A percentile compares a stretch with the other conserved stretches of the same genome.
phyloP scores from a whole-genome alignment of 1,140 invertebrate genomes.

The Bactericera cockerelli region DNA sequence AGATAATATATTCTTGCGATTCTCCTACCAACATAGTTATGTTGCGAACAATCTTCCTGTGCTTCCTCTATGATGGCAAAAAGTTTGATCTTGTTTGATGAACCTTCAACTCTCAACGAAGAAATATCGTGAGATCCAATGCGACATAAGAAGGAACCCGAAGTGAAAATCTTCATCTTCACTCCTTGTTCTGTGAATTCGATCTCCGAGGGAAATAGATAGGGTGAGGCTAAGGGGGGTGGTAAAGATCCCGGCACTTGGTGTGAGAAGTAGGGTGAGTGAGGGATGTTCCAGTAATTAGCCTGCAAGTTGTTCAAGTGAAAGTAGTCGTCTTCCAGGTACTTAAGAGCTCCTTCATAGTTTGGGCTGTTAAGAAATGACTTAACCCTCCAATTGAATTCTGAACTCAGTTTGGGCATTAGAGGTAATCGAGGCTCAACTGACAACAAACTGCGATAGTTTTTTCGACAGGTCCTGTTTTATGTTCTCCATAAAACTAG shows the following conservation, averaged over 20 bases:
- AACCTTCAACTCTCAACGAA: neutral
- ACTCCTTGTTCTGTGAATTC: neutral
- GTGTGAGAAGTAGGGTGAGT: neutral
- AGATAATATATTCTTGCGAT: neutral
- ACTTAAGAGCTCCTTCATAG: neutral
- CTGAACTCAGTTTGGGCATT: neutral
- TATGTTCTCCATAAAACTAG: no score
- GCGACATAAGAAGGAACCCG: neutral
- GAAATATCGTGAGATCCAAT: neutral
- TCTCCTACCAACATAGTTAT: neutral
- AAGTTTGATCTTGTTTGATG: neutral
- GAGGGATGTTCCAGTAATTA: neutral
- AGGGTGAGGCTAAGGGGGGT: neutral
- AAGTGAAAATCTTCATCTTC: neutral
- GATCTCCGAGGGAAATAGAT: neutral
- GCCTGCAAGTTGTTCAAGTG: neutral
- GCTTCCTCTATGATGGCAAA: constrained; percentile 2
- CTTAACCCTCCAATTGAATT: neutral
- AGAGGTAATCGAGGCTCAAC: no score
- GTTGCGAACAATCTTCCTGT: neutral
- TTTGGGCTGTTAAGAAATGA: neutral
- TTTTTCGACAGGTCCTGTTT: no score
- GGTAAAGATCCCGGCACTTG: neutral
- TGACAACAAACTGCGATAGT: no score
- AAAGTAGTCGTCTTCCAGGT: neutral